Evolutionary conservation across 2,797 vertebrate species (phyloP), one percentile per base, ranked within the genome.

Genomic region (Anas bahamensis): DNA sequence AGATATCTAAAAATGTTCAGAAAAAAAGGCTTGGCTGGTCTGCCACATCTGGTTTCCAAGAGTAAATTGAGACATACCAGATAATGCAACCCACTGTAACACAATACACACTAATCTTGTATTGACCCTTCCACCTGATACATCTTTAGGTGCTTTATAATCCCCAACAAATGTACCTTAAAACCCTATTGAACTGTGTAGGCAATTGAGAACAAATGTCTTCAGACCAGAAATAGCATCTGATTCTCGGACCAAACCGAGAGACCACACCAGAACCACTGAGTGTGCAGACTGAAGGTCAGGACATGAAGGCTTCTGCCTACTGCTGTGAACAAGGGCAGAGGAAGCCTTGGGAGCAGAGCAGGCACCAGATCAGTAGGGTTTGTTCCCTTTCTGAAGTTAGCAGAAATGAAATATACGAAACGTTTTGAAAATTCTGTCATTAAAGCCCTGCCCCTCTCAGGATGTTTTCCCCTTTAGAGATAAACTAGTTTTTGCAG

Each of bases 91-190:
- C 75, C 44, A 17, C 81, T 28, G 37, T 94, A 95, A 87, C 79
- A 92, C 80, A 93, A 90, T 93, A 66, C 93, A 88, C 79, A 64
- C 88, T 91, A 90, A 80, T 85, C 93, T 91, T 85, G 78, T 94
- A 95, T 79, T 94, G 95, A 85, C 93, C 88, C 83, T 94, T 97
- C 91, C 83, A 85, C 81, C 79, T 90, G 82, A 83, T 93, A 81
- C 81, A 53, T 95, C 91, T 94, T 95, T 95, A 96, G 95, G 85
- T 95, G 83, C 90, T 96, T 95, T 95, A 91, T 93, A 96, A 96
- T 94, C 91, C 94, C 71, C 90, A 93, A 95, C 89, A 96, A 95
- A 95, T 92, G 85, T 88, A 91, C 90, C 94, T 92, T 94, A 95
- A 96, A 93, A 94, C 84, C 83, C 91, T 60, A 90, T 90, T 89